Percentiles rank a stretch among this genome's conserved stretches.
phyloP scores from a whole-genome alignment of 1,140 invertebrate genomes.

The Subanguina moxae region DNA sequence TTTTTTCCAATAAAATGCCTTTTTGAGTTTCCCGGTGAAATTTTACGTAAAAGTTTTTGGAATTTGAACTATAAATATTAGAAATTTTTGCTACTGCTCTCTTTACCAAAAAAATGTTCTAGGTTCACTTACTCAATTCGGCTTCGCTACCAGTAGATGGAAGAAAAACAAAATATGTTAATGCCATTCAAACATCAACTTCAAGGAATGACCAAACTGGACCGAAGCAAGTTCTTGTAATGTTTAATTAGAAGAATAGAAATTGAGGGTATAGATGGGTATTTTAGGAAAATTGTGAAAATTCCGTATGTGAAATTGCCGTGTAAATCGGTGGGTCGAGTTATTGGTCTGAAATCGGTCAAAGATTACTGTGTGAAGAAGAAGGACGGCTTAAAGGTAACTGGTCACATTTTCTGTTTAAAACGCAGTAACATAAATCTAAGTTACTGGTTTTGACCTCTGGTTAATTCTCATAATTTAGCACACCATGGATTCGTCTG shows the following conservation, averaged over 20 bases:
- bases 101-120: too few species aligned
- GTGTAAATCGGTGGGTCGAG: background rate
- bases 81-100: too few species aligned
- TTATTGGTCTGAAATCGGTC: constrained; percentile 4
- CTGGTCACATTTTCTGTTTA: background rate
- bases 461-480: background rate
- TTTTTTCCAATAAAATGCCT: too few species aligned
- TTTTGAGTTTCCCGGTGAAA: too few species aligned
- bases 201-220: constrained; percentile 2
- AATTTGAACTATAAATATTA: too few species aligned
- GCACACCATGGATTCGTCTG: constrained; percentile 1
- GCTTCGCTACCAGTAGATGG: too few species aligned
- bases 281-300: background rate
- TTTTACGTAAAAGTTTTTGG: too few species aligned
- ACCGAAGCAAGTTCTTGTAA: constrained; percentile 1
- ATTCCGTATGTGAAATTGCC: background rate
- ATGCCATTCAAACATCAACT: background rate
- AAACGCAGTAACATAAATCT: too few species aligned
- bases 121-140: too few species aligned
- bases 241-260: background rate
- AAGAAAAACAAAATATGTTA: background rate
- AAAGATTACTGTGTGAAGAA: background rate
- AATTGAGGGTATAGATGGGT: background rate
- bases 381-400: constrained; percentile 11
- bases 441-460: background rate